phyloP scores from a whole-genome alignment of 2,888 invertebrate species.

The Sisyra nigra region DNA sequence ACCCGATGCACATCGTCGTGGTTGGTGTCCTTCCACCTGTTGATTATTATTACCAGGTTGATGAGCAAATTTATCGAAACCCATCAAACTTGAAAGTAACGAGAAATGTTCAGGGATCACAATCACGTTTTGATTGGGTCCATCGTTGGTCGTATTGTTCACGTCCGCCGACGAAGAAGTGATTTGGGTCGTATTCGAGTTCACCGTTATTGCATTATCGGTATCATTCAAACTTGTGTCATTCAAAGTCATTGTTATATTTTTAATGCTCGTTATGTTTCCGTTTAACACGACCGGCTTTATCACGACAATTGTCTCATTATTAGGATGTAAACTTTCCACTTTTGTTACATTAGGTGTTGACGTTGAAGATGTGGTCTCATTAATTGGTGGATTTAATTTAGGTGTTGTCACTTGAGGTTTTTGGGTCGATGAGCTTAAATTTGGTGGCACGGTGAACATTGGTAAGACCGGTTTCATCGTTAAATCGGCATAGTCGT shows the following conservation, averaged over 20 bases:
- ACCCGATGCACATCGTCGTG: slow-evolving; percentile 20
- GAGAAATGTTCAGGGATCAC: neutral
- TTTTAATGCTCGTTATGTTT: neutral
- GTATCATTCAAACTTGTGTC: too few species aligned
- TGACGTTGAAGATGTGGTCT: slow-evolving; percentile 2
- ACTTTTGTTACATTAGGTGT: neutral
- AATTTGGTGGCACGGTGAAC: slow-evolving; percentile 13
- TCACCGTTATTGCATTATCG: neutral
- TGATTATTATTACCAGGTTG: too few species aligned
- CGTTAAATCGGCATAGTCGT: slow-evolving; percentile 57
- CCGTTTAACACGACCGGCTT: neutral
- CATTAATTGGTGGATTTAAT: slow-evolving; percentile 5
- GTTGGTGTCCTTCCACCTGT: neutral
- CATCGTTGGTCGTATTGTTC: too few species aligned
- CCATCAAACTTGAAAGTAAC: too few species aligned
- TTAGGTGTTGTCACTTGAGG: slow-evolving; percentile 7
- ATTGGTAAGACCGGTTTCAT: slow-evolving; percentile 35
- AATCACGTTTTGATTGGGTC: too few species aligned
- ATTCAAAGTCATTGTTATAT: neutral
- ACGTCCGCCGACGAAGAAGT: neutral
- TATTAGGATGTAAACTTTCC: neutral
- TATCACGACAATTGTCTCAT: neutral
- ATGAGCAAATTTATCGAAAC: too few species aligned
- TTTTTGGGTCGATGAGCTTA: slow-evolving; percentile 8
- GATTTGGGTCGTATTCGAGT: neutral